Evolutionary conservation across 2,113 vertebrate genomes (phyloP).

Genomic region (Amblyornis subalaris): DNA sequence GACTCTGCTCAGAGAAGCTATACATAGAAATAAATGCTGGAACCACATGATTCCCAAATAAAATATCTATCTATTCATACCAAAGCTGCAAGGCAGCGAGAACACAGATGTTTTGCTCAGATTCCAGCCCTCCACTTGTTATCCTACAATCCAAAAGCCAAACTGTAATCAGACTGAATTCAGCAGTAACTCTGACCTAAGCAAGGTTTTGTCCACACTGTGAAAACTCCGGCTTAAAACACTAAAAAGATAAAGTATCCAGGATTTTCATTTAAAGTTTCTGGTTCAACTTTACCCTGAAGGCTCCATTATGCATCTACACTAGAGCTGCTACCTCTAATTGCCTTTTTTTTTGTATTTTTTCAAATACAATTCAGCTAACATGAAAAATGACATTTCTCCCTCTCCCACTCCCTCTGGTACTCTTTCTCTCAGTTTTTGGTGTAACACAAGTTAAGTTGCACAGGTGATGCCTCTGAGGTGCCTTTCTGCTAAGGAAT

Average conservation of each 20-base stretch:
- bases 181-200: not conserved
- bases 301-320: not conserved
- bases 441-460: rapidly evolving
- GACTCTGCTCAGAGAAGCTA: slow-evolving; percentile 7
- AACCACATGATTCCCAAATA: not conserved
- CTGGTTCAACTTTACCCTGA: not conserved
- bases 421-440: not conserved
- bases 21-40: slow-evolving; percentile 3
- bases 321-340: not conserved
- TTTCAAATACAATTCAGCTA: not conserved
- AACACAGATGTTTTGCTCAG: slow-evolving; percentile 2
- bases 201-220: not conserved
- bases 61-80: not conserved
- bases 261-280: not conserved
- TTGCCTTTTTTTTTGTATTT: not conserved
- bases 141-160: not conserved
- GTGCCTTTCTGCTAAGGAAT: not conserved
- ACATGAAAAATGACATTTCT: not conserved
- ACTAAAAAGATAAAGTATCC: not conserved
- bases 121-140: not conserved
- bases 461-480: not conserved
- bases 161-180: not conserved
- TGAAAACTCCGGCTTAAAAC: not conserved
- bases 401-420: not conserved
- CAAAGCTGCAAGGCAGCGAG: not conserved